A percentile compares a stretch with the other conserved stretches of the same genome.
phyloP scores from a whole-genome alignment of 1,140 invertebrate species.

The Caenorhabditis inopinata region DNA sequence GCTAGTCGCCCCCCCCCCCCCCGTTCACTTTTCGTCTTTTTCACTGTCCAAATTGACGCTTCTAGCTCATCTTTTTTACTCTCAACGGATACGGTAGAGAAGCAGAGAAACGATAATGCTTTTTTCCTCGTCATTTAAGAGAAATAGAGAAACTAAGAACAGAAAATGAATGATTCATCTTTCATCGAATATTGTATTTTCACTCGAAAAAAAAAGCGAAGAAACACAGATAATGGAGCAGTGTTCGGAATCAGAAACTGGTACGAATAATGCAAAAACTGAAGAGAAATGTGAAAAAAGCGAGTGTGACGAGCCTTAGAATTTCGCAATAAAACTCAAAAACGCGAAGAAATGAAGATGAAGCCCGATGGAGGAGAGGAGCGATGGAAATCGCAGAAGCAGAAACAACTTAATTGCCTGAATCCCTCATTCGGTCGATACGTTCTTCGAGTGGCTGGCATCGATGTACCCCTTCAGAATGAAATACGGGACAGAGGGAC shows the following conservation, averaged over 20 bases:
- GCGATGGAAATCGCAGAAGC: not conserved
- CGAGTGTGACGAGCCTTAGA: too few species aligned
- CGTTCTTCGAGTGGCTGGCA: conserved; percentile 16
- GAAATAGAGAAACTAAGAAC: not conserved
- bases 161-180: conserved; percentile 22
- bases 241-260: not conserved
- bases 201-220: not conserved
- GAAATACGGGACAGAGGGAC: not conserved
- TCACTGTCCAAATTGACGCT: not conserved
- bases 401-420: conserved; percentile 23
- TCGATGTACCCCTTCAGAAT: conserved; percentile 7
- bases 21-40: not conserved
- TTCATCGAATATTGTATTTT: conserved; percentile 16
- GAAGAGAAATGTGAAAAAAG: too few species aligned
- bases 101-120: not conserved
- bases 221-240: not conserved
- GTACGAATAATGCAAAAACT: too few species aligned
- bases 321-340: not conserved
- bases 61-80: not conserved
- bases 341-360: not conserved
- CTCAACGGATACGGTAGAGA: not conserved
- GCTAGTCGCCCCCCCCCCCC: too few species aligned
- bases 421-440: not conserved
- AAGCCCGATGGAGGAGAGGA: not conserved
- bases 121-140: not conserved